These are phyloP conservation scores for Myotis pilosus DNA, from an alignment of 2,797 vertebrate species.

Conservation along the genomic window DNA sequence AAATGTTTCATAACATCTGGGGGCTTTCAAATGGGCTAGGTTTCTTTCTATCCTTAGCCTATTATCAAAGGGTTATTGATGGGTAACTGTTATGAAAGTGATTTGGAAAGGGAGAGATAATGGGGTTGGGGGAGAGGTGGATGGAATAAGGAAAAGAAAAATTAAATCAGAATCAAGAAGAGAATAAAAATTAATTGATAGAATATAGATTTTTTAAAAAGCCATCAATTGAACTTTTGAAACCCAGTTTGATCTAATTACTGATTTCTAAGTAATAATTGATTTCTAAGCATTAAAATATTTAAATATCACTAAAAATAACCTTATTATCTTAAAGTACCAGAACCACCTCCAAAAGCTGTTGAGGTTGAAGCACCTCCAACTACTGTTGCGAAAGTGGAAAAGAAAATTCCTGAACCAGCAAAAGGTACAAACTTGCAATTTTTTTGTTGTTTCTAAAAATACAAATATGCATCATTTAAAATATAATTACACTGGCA, in stretches of 20 bases:
- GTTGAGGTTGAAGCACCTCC: slow-evolving; percentile 79
- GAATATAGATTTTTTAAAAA: neutral
- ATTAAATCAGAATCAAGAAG: neutral
- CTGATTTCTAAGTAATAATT: neutral
- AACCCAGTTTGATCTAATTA: slow-evolving; percentile 25
- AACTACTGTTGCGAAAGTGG: slow-evolving; percentile 77
- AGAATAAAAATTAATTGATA: slow-evolving; percentile 3
- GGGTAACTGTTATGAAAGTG: neutral
- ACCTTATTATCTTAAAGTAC: slow-evolving; percentile 80
- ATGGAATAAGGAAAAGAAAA: slow-evolving; percentile 16
- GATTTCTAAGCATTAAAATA: slow-evolving; percentile 31
- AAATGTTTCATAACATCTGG: slow-evolving; percentile 11
- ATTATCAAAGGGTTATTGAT: neutral
- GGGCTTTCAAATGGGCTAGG: neutral
- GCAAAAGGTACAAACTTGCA: slow-evolving; percentile 82
- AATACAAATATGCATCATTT: neutral
- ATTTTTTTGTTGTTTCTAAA: slow-evolving; percentile 26
- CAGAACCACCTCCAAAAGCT: slow-evolving; percentile 82
- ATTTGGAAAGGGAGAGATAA: neutral
- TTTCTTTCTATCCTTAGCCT: neutral
- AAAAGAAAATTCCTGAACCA: slow-evolving; percentile 83
- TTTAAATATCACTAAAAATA: slow-evolving; percentile 49
- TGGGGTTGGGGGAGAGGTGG: neutral
- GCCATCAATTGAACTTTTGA: neutral
- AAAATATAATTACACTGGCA: neutral